These are phyloP conservation scores for Coelopa frigida DNA, from an alignment of 1,140 invertebrate species.

Conservation along the genomic window DNA sequence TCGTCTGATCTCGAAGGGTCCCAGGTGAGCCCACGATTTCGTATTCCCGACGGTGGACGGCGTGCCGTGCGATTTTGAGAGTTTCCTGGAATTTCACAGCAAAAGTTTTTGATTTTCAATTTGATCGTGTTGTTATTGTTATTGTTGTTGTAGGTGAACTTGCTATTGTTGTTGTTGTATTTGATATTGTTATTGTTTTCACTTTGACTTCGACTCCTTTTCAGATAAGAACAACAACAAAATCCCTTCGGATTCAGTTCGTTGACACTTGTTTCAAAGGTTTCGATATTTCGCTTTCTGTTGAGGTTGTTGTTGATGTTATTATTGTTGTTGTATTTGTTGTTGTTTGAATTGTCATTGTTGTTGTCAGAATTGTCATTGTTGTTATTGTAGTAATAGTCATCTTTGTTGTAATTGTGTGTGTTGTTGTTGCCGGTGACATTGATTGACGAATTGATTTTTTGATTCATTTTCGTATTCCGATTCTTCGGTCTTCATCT, in stretches of 20 bases:
- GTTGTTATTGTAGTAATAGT: too few species aligned
- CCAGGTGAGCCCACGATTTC: too few species aligned
- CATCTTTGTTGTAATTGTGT: background rate
- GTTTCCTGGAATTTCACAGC: too few species aligned
- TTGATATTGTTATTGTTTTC: slow-evolving; percentile 5
- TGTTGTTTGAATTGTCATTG: background rate
- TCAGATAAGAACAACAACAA: too few species aligned
- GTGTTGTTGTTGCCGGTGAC: background rate
- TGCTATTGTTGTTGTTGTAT: background rate
- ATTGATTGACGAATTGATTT: background rate
- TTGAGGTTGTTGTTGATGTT: background rate
- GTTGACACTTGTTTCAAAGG: background rate
- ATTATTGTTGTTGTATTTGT: background rate
- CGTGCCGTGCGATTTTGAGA: too few species aligned
- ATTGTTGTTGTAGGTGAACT: background rate
- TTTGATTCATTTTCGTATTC: too few species aligned
- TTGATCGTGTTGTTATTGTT: slow-evolving; percentile 1
- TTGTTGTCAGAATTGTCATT: background rate
- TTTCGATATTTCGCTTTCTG: too few species aligned
- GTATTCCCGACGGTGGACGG: too few species aligned
- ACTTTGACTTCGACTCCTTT: background rate
- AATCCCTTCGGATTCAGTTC: background rate
- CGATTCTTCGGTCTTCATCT: too few species aligned
- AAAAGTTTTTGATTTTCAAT: slow-evolving; percentile 7
- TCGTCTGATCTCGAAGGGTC: too few species aligned